Base-by-base conservation (phyloP, 2,797 vertebrate genomes). In the Coranthus polyacanthus region DNA sequence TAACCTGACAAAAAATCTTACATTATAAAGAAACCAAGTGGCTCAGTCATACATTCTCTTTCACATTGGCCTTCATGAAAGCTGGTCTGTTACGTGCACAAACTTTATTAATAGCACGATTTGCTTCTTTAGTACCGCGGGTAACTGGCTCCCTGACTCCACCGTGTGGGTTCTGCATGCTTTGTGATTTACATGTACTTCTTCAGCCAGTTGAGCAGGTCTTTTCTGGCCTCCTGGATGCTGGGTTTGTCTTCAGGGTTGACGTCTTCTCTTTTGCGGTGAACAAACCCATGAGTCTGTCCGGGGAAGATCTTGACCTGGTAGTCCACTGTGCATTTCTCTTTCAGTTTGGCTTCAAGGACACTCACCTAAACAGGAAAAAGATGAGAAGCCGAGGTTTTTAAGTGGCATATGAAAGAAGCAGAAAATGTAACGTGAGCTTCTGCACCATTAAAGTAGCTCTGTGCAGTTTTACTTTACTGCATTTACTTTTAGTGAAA, bases 221-320 rank as follows among this genome's bases (percentile, higher is more conserved):
- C 96, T 47, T 74, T 84, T 55, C 96, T 93, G 38, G 94, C 96
- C 81, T 96, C 94, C 21, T 95, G 92, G 57, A 97, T 96, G 20
- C 66, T 86, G 16, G 92, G 89, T 75, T 92, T 94, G 77, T 98
- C 97, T 1, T 79, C 39, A 0, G 93, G 91, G 20, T 94, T 95
- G 22, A 96, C 93, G 26, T 97, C 95, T 74, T 98, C 95, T 77
- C 84, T 94, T 85, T 95, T 97, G 3, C 97, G 95, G 68, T 98
- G 97, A 51, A 96, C 96, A 72, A 98, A 99, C 12, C 96, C 97
- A 0, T 98, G 97, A 0, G 95, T 96, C 79, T 98, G 97, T 53
- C 95, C 94, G 0, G 96, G 94, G 67, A 96, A 98, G 44, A 96
- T 86, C 92, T 98, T 98, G 70, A 98, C 92, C 75, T 94, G 81